Evolutionary conservation across 2,797 vertebrate genomes (phyloP).

Genomic region (Anableps anableps): DNA sequence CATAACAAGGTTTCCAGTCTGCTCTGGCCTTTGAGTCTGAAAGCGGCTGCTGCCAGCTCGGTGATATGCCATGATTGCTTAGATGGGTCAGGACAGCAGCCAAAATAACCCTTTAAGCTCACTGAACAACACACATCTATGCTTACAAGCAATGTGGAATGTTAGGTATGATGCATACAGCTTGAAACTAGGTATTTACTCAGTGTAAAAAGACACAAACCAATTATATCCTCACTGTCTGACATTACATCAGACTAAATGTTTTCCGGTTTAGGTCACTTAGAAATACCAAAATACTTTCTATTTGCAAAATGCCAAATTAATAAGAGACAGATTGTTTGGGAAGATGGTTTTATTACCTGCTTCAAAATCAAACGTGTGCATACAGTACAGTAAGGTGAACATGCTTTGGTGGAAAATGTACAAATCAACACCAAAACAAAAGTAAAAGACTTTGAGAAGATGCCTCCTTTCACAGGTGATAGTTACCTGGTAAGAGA

Average conservation of each 20-base stretch:
- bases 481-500: not conserved
- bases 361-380: not conserved
- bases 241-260: not conserved
- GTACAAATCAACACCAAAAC: not conserved
- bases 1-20: conserved; percentile 58
- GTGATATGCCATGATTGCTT: conserved; percentile 47
- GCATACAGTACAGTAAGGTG: not conserved
- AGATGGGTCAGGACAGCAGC: conserved; percentile 45
- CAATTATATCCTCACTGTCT: not conserved
- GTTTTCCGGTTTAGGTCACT: not conserved
- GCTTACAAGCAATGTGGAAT: conserved; percentile 23
- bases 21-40: conserved; percentile 43
- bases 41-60: conserved; percentile 59
- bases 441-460: not conserved
- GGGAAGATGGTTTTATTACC: not conserved
- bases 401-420: not conserved
- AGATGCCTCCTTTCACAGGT: too few species aligned
- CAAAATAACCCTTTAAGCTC: conserved; percentile 31
- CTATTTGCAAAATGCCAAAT: not conserved
- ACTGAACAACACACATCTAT: conserved; percentile 56
- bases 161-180: conserved; percentile 21
- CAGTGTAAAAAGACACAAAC: not conserved
- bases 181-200: not conserved
- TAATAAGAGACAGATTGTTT: not conserved
- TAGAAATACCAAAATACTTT: not conserved